Base-by-base conservation (phyloP, 2,888 invertebrate genomes). In the Drosophila ustulata region DNA sequence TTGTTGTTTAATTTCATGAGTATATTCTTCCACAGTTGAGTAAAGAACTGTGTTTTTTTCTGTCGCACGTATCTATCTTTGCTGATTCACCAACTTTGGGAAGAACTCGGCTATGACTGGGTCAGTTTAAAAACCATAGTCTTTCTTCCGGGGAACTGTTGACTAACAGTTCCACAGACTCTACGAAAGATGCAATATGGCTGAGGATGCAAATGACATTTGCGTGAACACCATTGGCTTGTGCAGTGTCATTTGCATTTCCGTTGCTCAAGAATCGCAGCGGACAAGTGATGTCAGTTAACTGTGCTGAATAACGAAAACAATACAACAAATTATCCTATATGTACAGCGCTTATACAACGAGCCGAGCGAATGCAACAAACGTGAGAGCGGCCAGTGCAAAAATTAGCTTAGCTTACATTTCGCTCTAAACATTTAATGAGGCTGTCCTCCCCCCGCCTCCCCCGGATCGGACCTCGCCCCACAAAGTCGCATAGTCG, bases 381-480 rank as follows among this genome's bases (percentile, higher is more conserved):
- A 49, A 58, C 53, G 71, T 71, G 66, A 66, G 71, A 66, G 66
- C 51, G 70, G 55, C 8, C 52, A 66, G 74, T 62, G 66, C 55
- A 53, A 62, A 74, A 75, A 74, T 75, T 66, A 75, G 63, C 71
- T 71, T 71, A 57, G 75, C 75, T 75, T 75, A 71, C 71, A 75
- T 75, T 75, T 74, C 63, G 66, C 71, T 75, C 63, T 70, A 51
- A 73, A 64, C 75, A 74, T 71, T 75, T 75, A 75, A 75, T 75
- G 74, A 75, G 74, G 52, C 61, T 68, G 43, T 23, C 64, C 37
- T 4, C 52, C 57, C 8, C 52, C 41, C 4, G 1, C 52, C n/a
- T 5, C 39, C 4, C 13, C 26, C 46, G 34, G 11, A 39, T 52
- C 13, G 39, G 9, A 8, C 25, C 2, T n/a, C 23, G 13, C 51